phyloP scores from a whole-genome alignment of 2,888 invertebrate genomes.

The Bellardia pandia region DNA sequence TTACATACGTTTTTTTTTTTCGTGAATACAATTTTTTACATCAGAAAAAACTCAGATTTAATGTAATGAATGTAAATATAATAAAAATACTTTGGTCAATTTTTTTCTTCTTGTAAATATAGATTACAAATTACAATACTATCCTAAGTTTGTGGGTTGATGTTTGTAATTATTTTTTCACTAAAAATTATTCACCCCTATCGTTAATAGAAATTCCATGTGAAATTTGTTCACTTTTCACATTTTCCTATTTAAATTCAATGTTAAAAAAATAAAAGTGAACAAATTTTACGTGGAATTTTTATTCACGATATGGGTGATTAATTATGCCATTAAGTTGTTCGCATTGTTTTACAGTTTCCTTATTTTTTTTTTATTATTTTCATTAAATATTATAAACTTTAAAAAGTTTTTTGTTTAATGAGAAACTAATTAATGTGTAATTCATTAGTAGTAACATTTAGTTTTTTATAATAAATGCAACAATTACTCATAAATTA shows the following conservation, averaged over 20 bases:
- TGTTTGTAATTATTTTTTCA: not conserved
- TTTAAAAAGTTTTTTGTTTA: not conserved
- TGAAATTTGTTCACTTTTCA: too few species aligned
- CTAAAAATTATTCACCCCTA: too few species aligned
- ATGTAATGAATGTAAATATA: slow-evolving; percentile 9
- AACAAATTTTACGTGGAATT: too few species aligned
- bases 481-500: not conserved
- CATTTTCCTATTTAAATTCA: too few species aligned
- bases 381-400: not conserved
- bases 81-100: not conserved
- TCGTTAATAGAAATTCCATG: too few species aligned
- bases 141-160: not conserved
- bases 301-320: too few species aligned
- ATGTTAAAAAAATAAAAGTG: too few species aligned
- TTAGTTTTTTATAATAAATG: not conserved
- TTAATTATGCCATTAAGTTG: slow-evolving; percentile 22
- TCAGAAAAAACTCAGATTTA: slow-evolving; percentile 26
- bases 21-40: slow-evolving; percentile 14
- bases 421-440: slow-evolving; percentile 38
- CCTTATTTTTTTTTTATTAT: not conserved
- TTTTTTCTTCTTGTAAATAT: not conserved
- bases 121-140: not conserved
- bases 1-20: slow-evolving; percentile 21
- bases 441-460: slow-evolving; percentile 24
- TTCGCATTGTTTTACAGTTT: not conserved